A percentile compares a stretch with the other conserved stretches of the same genome.
Conservation (phyloP, 2,113 vertebrate species). For the Stictonetta naevosa region DNA sequence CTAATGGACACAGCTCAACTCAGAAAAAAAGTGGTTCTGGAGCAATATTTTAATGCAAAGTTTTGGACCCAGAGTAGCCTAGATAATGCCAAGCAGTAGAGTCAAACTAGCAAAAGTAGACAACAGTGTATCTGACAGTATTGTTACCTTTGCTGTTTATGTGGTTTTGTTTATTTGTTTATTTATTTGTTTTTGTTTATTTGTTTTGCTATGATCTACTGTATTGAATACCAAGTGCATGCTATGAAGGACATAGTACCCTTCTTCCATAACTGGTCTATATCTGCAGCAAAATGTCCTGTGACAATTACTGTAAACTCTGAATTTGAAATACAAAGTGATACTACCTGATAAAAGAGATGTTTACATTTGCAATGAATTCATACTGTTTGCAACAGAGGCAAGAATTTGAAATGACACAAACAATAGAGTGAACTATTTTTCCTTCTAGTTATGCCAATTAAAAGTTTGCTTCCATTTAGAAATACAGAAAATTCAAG, state of each 20-base stretch:
- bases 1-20: not conserved
- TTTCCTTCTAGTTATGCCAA: not conserved
- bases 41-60: not conserved
- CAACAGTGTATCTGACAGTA: not conserved
- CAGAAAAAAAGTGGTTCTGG: not conserved
- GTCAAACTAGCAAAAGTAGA: not conserved
- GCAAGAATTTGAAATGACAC: not conserved
- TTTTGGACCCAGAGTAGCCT: not conserved
- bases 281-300: not conserved
- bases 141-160: not conserved
- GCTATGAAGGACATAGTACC: not conserved
- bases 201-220: not conserved
- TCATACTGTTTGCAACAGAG: not conserved
- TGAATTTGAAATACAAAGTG: not conserved
- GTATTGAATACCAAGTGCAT: not conserved
- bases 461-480: not conserved
- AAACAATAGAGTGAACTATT: not conserved
- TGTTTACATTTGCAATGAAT: not conserved
- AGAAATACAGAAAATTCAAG: not conserved
- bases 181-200: too few species aligned
- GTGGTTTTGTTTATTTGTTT: not conserved
- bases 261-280: not conserved
- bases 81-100: not conserved
- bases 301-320: not conserved
- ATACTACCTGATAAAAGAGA: not conserved